Percentiles rank a stretch among this genome's conserved stretches.
Evolutionary conservation across 2,888 invertebrate genomes (phyloP).

Genomic region (Andrena bucephala): DNA sequence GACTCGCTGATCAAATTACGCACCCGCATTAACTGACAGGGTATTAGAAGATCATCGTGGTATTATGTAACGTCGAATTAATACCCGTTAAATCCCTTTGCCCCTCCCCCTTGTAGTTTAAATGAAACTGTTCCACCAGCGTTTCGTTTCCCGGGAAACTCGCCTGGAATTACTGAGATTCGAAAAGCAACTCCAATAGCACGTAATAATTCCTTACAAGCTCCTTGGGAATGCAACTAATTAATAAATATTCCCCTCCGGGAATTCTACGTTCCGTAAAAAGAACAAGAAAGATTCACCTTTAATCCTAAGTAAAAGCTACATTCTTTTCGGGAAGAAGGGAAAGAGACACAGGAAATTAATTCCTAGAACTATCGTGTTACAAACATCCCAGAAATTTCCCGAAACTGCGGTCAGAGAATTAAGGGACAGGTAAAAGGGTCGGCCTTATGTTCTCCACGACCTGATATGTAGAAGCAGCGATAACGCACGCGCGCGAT

Average conservation of each 20-base stretch:
- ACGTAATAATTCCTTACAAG: neutral
- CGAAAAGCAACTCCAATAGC: neutral
- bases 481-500: slow-evolving; percentile 34
- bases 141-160: neutral
- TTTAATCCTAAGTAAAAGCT: too few relatives aligned
- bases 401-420: slow-evolving; percentile 1
- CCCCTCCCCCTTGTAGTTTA: neutral
- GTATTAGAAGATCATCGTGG: slow-evolving; percentile 61
- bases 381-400: neutral
- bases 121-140: slow-evolving; percentile 2
- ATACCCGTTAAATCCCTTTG: slow-evolving; percentile 27
- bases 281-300: too few relatives aligned
- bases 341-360: too few relatives aligned
- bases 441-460: neutral
- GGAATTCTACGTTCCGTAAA: neutral
- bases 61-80: slow-evolving; percentile 52
- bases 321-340: too few relatives aligned
- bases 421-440: slow-evolving; percentile 2
- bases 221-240: neutral
- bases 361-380: too few relatives aligned
- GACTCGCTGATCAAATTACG: slow-evolving; percentile 67
- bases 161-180: neutral
- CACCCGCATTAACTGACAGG: slow-evolving; percentile 58
- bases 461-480: neutral
- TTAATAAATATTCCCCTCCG: neutral